These are phyloP conservation scores for Ellobius talpinus DNA, from an alignment of 2,113 vertebrate genomes.

Conservation along the genomic window DNA sequence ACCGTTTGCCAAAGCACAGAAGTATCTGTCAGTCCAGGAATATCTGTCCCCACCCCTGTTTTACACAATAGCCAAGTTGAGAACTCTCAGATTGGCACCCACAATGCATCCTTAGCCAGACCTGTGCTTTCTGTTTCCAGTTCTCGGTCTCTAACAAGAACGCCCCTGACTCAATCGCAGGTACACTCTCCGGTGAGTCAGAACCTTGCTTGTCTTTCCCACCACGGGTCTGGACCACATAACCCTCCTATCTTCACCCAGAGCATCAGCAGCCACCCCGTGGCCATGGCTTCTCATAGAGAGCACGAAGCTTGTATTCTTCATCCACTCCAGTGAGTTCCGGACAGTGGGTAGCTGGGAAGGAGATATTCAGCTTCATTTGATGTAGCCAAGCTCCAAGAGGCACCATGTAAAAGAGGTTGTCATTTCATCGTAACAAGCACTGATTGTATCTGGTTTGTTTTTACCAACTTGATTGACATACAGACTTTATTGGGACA, in stretches of 20 bases:
- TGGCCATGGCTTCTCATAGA: neutral
- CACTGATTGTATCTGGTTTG: neutral
- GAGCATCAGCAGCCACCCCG: neutral
- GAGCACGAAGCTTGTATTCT: neutral
- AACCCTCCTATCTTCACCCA: neutral
- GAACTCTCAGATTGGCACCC: neutral
- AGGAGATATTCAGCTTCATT: neutral
- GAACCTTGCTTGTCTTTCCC: neutral
- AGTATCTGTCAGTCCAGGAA: neutral
- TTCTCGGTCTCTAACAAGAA: neutral
- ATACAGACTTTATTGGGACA: neutral
- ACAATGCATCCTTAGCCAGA: neutral
- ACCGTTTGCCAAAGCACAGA: neutral
- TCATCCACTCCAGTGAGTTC: rapidly evolving
- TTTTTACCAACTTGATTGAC: neutral
- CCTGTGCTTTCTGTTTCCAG: neutral
- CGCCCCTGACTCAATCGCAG: neutral
- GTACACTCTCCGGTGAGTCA: neutral
- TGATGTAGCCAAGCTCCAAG: neutral
- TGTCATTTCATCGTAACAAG: neutral
- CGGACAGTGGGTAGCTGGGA: neutral
- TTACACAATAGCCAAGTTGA: neutral
- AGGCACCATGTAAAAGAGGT: neutral
- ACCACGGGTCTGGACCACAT: neutral
- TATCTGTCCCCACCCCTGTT: neutral